Conservation (phyloP, 2,113 vertebrate species). For the Sphaerodactylus townsendi region DNA sequence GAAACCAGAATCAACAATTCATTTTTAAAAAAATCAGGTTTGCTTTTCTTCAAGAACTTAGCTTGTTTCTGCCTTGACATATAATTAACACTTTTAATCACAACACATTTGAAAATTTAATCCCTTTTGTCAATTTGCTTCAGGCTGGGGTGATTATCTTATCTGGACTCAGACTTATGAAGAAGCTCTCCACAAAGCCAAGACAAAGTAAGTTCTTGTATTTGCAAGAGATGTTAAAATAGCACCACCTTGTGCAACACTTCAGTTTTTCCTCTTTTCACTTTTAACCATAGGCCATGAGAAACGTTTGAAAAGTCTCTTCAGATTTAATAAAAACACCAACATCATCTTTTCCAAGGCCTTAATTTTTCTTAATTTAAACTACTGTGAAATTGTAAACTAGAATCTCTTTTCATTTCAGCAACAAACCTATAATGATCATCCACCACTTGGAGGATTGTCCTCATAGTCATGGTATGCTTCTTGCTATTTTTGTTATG, state of each 20-base stretch:
- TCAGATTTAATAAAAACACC: background rate
- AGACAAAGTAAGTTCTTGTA: conserved; percentile 72
- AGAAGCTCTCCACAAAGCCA: conserved; percentile 88
- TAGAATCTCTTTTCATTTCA: conserved; percentile 54
- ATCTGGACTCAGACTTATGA: conserved; percentile 96
- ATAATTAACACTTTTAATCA: background rate
- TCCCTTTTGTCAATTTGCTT: background rate
- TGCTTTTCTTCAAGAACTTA: background rate
- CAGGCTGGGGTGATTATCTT: conserved; percentile 95
- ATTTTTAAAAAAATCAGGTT: background rate
- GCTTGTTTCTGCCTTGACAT: background rate
- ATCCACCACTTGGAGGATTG: conserved; percentile 94
- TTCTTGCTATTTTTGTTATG: background rate
- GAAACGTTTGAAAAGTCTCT: background rate
- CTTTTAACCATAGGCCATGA: background rate
- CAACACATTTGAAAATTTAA: background rate
- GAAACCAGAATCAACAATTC: background rate
- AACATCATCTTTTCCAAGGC: no score
- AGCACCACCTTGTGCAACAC: conserved; percentile 47
- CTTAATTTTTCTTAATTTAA: background rate
- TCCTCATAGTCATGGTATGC: conserved; percentile 87
- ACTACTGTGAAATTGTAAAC: conserved; percentile 6
- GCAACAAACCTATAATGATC: conserved; percentile 93
- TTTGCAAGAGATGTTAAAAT: background rate
- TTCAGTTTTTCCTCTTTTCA: background rate